Conservation (phyloP, 2,113 vertebrate genomes). For the Ptilorrhoa leucosticta region DNA sequence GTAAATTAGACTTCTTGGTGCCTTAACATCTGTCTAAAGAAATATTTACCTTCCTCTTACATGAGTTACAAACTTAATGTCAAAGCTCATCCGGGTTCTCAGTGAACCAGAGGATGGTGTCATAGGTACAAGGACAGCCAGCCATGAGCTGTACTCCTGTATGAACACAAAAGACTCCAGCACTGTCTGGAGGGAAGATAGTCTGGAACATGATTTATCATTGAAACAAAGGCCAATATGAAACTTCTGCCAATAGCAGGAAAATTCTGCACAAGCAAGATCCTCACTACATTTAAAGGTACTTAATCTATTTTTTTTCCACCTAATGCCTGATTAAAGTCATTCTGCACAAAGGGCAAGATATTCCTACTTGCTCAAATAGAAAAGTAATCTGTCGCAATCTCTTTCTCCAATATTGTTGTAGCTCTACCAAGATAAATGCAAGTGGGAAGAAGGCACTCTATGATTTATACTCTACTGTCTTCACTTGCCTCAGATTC, state of each 20-base stretch:
- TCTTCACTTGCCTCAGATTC: background rate
- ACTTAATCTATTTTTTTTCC: background rate
- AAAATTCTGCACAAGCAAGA: background rate
- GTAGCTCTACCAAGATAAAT: background rate
- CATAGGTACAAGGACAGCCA: background rate
- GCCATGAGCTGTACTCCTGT: background rate
- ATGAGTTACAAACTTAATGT: background rate
- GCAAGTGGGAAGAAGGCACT: background rate
- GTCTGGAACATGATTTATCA: background rate
- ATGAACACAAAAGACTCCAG: background rate
- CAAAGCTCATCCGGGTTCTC: background rate
- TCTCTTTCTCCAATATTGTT: background rate
- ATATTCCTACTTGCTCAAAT: background rate
- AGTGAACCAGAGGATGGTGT: background rate
- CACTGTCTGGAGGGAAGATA: background rate
- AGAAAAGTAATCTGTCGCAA: background rate
- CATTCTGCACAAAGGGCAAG: background rate
- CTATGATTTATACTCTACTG: background rate
- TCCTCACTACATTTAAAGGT: background rate
- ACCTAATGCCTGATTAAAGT: background rate
- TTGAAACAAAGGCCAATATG: background rate
- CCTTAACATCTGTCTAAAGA: background rate
- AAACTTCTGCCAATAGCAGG: background rate
- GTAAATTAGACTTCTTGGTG: constrained; percentile 19
- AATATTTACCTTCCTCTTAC: constrained; percentile 7